A percentile compares a stretch with the other conserved stretches of the same genome.
Conservation (phyloP, 2,797 vertebrate species). For the Argentina silus region DNA sequence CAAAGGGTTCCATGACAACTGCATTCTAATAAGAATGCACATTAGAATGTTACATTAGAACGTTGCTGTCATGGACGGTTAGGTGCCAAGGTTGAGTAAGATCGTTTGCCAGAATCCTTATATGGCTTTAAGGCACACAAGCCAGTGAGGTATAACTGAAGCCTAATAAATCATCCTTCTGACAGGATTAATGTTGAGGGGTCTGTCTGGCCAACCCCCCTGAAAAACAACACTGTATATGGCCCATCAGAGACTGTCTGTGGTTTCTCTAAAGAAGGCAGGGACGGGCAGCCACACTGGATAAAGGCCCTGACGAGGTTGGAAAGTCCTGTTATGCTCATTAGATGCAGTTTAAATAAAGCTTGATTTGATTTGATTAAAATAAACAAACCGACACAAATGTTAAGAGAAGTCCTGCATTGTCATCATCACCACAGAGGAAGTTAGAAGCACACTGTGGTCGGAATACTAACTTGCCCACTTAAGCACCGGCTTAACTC, state of each 20-base stretch:
- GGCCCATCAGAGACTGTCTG: constrained; percentile 33
- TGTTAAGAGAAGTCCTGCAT: background rate
- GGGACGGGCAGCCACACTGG: background rate
- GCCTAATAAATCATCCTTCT: constrained; percentile 39
- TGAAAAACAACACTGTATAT: constrained; percentile 21
- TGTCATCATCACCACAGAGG: background rate
- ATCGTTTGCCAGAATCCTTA: background rate
- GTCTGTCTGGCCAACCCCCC: constrained; percentile 34
- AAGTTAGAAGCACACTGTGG: too few relatives aligned
- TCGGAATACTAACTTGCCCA: too few relatives aligned
- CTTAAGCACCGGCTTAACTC: too few relatives aligned
- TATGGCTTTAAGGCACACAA: constrained; percentile 21
- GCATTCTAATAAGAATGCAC: too few relatives aligned
- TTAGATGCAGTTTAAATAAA: background rate
- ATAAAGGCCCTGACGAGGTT: background rate
- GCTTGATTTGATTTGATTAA: too few relatives aligned
- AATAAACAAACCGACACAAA: too few relatives aligned
- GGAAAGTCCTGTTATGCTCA: background rate
- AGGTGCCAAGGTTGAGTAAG: too few relatives aligned
- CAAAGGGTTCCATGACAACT: too few relatives aligned
- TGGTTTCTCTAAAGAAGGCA: constrained; percentile 24
- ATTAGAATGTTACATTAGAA: too few relatives aligned
- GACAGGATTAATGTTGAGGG: constrained; percentile 43
- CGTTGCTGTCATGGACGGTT: too few relatives aligned
- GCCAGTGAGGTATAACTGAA: constrained; percentile 21